Evolutionary conservation across 2,113 vertebrate genomes (phyloP).

Genomic region (Nansenia antarctica): DNA sequence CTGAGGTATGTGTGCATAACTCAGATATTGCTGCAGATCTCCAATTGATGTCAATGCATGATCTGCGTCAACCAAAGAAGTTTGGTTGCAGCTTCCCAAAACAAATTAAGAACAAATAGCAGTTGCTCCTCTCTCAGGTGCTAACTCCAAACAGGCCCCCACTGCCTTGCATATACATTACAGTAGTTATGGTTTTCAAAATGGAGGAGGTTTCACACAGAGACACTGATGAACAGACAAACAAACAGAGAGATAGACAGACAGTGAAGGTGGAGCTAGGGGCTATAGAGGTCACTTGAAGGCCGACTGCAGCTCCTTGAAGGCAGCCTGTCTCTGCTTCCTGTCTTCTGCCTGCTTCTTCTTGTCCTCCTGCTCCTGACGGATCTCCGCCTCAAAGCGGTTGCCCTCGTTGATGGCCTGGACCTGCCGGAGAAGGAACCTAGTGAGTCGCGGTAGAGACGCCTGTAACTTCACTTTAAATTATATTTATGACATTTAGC

Average conservation of each 20-base stretch:
- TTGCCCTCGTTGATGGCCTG: slow-evolving; percentile 86
- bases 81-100: neutral
- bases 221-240: neutral
- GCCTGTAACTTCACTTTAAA: no score
- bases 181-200: neutral
- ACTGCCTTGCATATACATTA: neutral
- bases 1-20: slow-evolving; percentile 1
- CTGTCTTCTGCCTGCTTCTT: slow-evolving; percentile 89
- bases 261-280: neutral
- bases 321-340: slow-evolving; percentile 88
- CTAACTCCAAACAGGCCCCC: neutral
- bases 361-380: slow-evolving; percentile 90
- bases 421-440: slow-evolving; percentile 68
- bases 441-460: no score
- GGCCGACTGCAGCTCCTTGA: slow-evolving; percentile 88
- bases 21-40: no score
- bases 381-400: slow-evolving; percentile 93
- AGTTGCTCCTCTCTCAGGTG: neutral
- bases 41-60: no score
- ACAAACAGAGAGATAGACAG: neutral
- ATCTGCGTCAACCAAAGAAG: no score
- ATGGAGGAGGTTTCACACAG: neutral
- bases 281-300: slow-evolving; percentile 78
- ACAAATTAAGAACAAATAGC: neutral
- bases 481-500: no score